These are phyloP conservation scores for Argyrosomus regius DNA, from an alignment of 2,797 vertebrate genomes.

Conservation along the genomic window DNA sequence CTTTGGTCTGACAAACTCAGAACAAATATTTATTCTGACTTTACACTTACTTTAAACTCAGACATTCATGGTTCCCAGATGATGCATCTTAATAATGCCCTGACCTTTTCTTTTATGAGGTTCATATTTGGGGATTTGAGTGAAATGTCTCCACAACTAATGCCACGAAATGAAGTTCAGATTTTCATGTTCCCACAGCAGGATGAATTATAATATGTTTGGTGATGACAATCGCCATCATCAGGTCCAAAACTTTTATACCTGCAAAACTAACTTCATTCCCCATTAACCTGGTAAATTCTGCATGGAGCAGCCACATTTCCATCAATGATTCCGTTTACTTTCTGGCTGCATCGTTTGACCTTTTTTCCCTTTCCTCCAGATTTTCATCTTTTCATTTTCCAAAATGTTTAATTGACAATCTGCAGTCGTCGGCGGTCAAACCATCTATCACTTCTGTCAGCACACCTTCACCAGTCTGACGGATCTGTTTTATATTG, in stretches of 20 bases:
- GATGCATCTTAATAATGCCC: no score
- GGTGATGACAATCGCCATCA: not conserved
- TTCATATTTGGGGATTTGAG: not conserved
- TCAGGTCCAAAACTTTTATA: not conserved
- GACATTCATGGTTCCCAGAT: not conserved
- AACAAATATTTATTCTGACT: not conserved
- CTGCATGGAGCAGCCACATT: slow-evolving; percentile 29
- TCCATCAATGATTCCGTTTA: slow-evolving; percentile 52
- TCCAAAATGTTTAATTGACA: not conserved
- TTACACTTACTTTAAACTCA: not conserved
- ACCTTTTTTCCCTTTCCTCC: slow-evolving; percentile 12
- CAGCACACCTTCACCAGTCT: slow-evolving; percentile 2
- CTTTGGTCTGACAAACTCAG: no score
- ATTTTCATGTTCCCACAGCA: not conserved
- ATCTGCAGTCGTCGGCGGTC: not conserved
- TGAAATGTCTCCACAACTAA: not conserved
- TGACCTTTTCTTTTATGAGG: not conserved
- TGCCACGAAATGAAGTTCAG: not conserved
- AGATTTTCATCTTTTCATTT: slow-evolving; percentile 21
- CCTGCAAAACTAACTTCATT: not conserved
- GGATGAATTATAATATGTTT: not conserved
- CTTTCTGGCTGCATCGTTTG: slow-evolving; percentile 43
- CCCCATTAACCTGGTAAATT: slow-evolving; percentile 29
- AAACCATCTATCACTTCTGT: not conserved
- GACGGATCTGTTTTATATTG: slow-evolving; percentile 49